Evolutionary conservation across 2,888 invertebrate species (phyloP), one percentile per base, ranked within the genome.

Genomic region (Stratiomys singularior): DNA sequence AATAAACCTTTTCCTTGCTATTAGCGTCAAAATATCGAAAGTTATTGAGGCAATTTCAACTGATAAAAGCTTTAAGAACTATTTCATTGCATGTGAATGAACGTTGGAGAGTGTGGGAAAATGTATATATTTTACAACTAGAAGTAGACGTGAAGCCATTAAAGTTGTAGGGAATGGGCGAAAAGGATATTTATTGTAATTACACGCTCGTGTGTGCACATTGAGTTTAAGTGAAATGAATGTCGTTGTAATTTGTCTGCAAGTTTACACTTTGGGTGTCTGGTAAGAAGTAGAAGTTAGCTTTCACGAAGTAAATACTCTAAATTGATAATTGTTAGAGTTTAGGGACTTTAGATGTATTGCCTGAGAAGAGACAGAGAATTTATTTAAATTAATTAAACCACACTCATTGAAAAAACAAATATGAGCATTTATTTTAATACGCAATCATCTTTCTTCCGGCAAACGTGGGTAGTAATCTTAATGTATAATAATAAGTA

Each of bases 21-120:
- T 52, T 52, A 52, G 52, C 52, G 52, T 52, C 52, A 52, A 13
- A 52, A 52, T 52, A 15, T 52, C 15, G 52, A 52, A 52, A 52
- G 18, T 52, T 52, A 52, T 52, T 15, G 52, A 52, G 52, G 52
- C 18, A 52, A 52, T 52, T 52, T 52, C 7, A 52, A 18, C 4
- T 52, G 52, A 52, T 52, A 52, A 52, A 52, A 52, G 52, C 52
- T 52, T 18, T 18, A 52, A 52, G 18, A 9, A 18, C n/a, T 18
- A 5, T 37, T 37, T 37, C 9, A 3, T 9, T 5, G 9, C 37
- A 5, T 37, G 4, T 4, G 52, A 9, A 13, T 18, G 18, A 15
- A 52, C 3, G 52, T 13, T 13, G 52, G n/a, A 37, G 5, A 3
- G 37, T 37, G 5, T 37, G 37, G 3, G 3, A 9, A 5, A 18